phyloP scores from a whole-genome alignment of 2,888 invertebrate genomes.

The Azorinus chamasolen region DNA sequence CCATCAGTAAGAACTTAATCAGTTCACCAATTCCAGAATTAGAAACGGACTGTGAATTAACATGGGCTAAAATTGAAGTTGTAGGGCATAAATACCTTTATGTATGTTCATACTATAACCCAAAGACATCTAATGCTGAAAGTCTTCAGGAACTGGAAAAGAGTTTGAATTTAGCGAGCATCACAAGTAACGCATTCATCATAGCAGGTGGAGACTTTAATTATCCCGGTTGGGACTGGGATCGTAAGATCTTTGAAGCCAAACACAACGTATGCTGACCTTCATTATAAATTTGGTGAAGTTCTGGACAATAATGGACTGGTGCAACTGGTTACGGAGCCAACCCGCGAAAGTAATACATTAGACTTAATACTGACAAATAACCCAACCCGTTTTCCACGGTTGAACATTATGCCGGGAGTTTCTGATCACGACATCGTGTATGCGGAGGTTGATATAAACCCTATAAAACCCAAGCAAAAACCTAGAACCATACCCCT shows the following conservation, averaged over 20 bases:
- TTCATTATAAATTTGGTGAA: slow-evolving; percentile 9
- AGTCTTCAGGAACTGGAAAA: background rate
- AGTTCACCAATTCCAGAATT: slow-evolving; percentile 7
- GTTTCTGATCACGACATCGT: slow-evolving; percentile 60
- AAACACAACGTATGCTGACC: background rate
- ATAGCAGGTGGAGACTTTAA: slow-evolving; percentile 10
- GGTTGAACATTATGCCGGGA: slow-evolving; percentile 37
- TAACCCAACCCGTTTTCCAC: slow-evolving; percentile 22
- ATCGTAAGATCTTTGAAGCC: background rate
- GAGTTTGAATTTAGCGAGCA: background rate
- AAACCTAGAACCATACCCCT: slow-evolving; percentile 38
- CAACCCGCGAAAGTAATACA: slow-evolving; percentile 28
- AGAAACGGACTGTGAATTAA: slow-evolving; percentile 6
- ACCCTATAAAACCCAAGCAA: slow-evolving; percentile 14
- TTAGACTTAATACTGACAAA: slow-evolving; percentile 60
- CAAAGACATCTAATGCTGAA: slow-evolving; percentile 1
- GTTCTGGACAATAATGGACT: slow-evolving; percentile 48
- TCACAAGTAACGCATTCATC: background rate
- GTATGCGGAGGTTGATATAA: slow-evolving; percentile 13
- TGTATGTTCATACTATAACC: slow-evolving; percentile 9
- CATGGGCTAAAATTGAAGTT: slow-evolving; percentile 3
- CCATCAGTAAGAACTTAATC: slow-evolving; percentile 9
- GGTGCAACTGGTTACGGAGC: slow-evolving; percentile 41
- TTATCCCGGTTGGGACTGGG: slow-evolving; percentile 14
- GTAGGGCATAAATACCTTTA: background rate